These are phyloP conservation scores for Eupeodes corollae DNA, from an alignment of 1,140 invertebrate species.

Conservation along the genomic window DNA sequence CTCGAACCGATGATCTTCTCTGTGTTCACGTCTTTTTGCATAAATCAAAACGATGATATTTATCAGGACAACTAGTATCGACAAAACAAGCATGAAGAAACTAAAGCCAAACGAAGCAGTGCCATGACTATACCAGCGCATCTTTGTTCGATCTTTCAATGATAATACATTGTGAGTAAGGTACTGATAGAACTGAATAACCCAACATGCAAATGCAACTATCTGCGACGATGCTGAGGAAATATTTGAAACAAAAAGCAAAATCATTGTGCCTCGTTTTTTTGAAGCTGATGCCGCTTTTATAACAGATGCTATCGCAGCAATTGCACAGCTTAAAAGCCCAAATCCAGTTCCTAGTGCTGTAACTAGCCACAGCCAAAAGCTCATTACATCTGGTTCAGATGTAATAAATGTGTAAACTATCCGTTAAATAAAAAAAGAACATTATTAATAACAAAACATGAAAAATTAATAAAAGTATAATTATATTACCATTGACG, in stretches of 20 bases:
- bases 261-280: conserved; percentile 26
- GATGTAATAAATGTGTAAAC: conserved; percentile 28
- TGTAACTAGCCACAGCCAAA: conserved; percentile 31
- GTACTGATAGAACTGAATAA: conserved; percentile 33
- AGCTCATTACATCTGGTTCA: conserved; percentile 26
- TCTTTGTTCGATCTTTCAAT: conserved; percentile 18
- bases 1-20: conserved; percentile 20
- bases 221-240: conserved; percentile 27
- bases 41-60: conserved; percentile 27
- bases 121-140: conserved; percentile 28
- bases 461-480: not conserved
- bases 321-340: conserved; percentile 26
- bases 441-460: not conserved
- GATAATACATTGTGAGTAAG: conserved; percentile 29
- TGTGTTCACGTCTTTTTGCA: conserved; percentile 18
- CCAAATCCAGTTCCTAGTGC: conserved; percentile 31
- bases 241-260: conserved; percentile 27
- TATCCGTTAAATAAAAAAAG: conserved; percentile 4
- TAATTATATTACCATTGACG: conserved; percentile 19
- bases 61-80: conserved; percentile 26
- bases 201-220: conserved; percentile 31
- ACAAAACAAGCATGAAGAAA: conserved; percentile 30
- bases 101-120: conserved; percentile 32
- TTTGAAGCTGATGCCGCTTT: conserved; percentile 33
- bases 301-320: conserved; percentile 29